Evolutionary conservation across 2,797 vertebrate genomes (phyloP).

Genomic region (Rhincodon typus): DNA sequence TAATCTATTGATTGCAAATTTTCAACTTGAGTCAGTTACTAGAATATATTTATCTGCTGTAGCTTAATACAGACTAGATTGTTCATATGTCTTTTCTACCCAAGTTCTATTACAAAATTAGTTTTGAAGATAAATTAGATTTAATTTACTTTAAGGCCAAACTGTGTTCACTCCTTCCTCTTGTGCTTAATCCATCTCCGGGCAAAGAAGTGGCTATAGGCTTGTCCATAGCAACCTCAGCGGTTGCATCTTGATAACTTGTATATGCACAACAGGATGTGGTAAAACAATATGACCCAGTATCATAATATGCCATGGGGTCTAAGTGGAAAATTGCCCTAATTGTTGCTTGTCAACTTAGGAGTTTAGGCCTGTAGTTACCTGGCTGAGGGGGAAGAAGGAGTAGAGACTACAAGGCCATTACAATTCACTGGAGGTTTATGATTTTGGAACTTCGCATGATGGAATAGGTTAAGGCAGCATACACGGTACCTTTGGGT

Average conservation of each 20-base stretch:
- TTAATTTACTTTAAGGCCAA: not conserved
- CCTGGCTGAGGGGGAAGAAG: not conserved
- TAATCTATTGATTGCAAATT: not conserved
- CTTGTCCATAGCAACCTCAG: not conserved
- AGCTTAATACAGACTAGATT: not conserved
- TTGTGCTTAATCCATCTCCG: not conserved
- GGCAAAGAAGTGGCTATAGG: not conserved
- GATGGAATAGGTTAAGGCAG: not conserved
- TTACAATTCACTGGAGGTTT: not conserved
- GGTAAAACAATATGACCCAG: not conserved
- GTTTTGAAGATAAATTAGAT: not conserved
- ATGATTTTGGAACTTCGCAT: not conserved
- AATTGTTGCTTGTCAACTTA: not conserved
- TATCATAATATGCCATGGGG: not conserved
- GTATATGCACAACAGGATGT: not conserved
- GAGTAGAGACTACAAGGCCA: not conserved
- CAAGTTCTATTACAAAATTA: not conserved
- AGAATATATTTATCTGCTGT: not conserved
- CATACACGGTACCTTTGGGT: not conserved
- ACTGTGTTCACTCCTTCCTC: not conserved
- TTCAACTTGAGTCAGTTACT: not conserved
- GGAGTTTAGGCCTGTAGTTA: not conserved
- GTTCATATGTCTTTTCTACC: not conserved
- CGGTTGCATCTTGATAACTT: not conserved
- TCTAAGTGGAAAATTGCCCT: not conserved